Evolutionary conservation across 2,888 invertebrate species (phyloP).

Genomic region (Elmis aenea): DNA sequence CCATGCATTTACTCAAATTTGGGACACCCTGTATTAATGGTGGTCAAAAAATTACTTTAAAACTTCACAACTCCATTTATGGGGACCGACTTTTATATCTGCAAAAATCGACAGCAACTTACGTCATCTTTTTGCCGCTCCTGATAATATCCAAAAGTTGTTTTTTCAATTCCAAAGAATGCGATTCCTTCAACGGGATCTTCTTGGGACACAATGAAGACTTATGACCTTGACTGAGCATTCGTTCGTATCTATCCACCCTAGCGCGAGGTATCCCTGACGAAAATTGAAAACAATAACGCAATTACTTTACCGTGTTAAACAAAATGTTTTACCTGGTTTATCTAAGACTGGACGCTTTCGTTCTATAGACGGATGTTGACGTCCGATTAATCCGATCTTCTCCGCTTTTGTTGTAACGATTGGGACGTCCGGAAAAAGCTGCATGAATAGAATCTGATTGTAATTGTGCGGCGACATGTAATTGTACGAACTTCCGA

Average conservation of each 20-base stretch:
- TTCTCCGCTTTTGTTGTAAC: too few species aligned
- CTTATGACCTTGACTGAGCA: slow-evolving; percentile 42
- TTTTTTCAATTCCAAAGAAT: slow-evolving; percentile 36
- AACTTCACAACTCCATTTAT: too few species aligned
- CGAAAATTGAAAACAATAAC: background rate
- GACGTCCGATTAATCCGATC: too few species aligned
- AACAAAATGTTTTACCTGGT: background rate
- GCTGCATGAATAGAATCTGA: slow-evolving; percentile 67
- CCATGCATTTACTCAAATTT: too few species aligned
- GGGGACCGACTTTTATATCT: background rate
- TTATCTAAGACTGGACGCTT: too few species aligned
- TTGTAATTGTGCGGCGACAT: slow-evolving; percentile 71
- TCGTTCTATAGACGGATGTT: too few species aligned
- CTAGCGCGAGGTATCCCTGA: slow-evolving; percentile 22
- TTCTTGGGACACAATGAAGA: slow-evolving; percentile 41
- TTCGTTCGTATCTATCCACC: slow-evolving; percentile 46
- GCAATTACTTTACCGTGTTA: background rate
- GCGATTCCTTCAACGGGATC: slow-evolving; percentile 38
- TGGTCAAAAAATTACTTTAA: too few species aligned
- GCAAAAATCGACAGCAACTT: slow-evolving; percentile 30
- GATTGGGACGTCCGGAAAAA: slow-evolving; percentile 65
- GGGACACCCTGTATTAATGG: too few species aligned
- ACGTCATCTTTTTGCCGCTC: slow-evolving; percentile 66
- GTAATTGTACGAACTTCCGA: slow-evolving; percentile 54
- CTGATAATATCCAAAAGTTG: slow-evolving; percentile 52